A percentile compares a stretch with the other conserved stretches of the same genome.
These are phyloP conservation scores for Urocitellus parryii DNA, from an alignment of 2,113 vertebrate genomes.

Conservation along the genomic window DNA sequence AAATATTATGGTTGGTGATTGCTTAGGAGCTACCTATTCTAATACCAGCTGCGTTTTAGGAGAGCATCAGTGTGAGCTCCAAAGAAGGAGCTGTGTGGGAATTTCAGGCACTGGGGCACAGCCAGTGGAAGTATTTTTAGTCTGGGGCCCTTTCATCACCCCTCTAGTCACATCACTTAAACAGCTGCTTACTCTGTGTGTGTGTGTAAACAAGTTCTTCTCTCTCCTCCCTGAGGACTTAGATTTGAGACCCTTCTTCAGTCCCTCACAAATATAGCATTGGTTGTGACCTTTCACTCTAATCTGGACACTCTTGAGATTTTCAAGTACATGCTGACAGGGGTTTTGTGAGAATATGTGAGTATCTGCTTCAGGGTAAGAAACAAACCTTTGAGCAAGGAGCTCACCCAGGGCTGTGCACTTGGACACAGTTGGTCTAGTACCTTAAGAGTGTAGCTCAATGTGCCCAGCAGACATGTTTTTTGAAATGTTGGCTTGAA, in stretches of 20 bases:
- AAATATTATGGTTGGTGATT: not conserved
- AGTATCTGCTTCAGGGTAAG: conserved; percentile 52
- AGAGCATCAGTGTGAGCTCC: not conserved
- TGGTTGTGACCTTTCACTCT: conserved; percentile 56
- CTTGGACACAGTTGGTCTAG: not conserved
- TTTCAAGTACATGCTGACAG: conserved; percentile 69
- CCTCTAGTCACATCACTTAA: not conserved
- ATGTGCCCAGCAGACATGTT: not conserved
- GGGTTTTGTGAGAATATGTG: conserved; percentile 61
- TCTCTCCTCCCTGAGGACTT: not conserved
- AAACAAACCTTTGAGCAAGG: conserved; percentile 14
- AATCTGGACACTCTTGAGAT: conserved; percentile 59
- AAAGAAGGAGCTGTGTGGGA: not conserved
- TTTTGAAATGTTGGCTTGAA: conserved; percentile 26
- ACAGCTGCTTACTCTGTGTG: conserved; percentile 59
- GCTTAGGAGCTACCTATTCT: not conserved
- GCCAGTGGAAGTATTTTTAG: conserved; percentile 57
- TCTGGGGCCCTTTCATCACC: conserved; percentile 12
- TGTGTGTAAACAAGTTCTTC: conserved; percentile 66
- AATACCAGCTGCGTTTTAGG: not conserved
- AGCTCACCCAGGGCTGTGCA: not conserved
- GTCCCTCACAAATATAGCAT: conserved; percentile 58
- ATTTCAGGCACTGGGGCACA: not conserved
- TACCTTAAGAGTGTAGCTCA: not conserved
- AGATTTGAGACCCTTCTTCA: conserved; percentile 48